Percentiles rank a stretch among this genome's conserved stretches.
Conservation (phyloP, 1,140 invertebrate species). For the Thalassaphorura encarpata region DNA sequence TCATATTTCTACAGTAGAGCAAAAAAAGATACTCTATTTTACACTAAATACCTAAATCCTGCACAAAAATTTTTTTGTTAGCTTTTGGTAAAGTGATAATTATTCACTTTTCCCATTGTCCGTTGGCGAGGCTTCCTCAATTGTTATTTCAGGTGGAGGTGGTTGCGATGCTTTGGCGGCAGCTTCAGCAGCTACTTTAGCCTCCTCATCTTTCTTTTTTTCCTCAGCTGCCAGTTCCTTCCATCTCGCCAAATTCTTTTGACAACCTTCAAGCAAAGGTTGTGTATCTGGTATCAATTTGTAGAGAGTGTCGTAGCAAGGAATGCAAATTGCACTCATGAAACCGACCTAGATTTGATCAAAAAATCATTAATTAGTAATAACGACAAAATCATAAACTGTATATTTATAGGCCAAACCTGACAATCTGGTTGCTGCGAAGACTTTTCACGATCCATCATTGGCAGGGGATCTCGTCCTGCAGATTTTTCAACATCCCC, state of each 20-base stretch:
- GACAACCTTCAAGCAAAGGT: slow-evolving; percentile 56
- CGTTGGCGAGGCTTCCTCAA: no score
- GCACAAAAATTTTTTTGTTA: no score
- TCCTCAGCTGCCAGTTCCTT: slow-evolving; percentile 19
- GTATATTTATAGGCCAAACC: slow-evolving; percentile 38
- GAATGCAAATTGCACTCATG: slow-evolving; percentile 64
- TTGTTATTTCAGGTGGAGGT: background rate
- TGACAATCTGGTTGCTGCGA: slow-evolving; percentile 62
- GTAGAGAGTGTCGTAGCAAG: slow-evolving; percentile 61
- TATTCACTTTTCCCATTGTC: no score
- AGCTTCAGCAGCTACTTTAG: background rate
- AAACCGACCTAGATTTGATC: slow-evolving; percentile 70
- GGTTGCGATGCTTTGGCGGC: background rate
- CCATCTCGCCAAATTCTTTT: slow-evolving; percentile 42
- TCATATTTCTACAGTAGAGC: no score
- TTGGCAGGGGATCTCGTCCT: slow-evolving; percentile 36
- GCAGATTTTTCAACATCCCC: slow-evolving; percentile 35
- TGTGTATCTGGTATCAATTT: slow-evolving; percentile 57
- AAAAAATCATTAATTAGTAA: no score
- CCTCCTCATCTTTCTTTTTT: slow-evolving; percentile 9
- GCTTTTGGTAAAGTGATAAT: no score
- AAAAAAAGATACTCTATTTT: no score
- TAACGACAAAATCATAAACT: background rate
- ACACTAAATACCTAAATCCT: no score
- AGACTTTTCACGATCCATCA: slow-evolving; percentile 68